phyloP scores from a whole-genome alignment of 1,140 invertebrate genomes.

The Teleopsis dalmanni region DNA sequence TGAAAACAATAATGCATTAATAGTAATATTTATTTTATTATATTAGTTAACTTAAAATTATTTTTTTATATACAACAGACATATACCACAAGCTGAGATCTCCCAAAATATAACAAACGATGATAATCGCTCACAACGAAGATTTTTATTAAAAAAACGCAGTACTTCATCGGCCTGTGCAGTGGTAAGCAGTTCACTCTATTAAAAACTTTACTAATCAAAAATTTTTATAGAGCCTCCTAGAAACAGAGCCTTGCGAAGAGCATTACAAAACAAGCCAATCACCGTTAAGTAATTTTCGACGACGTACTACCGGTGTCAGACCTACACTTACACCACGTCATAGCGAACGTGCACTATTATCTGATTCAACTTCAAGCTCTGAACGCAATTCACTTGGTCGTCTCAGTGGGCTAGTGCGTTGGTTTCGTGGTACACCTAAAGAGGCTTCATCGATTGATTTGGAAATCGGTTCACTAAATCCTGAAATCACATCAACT shows the following conservation, averaged over 20 bases:
- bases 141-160: conserved; percentile 77
- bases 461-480: conserved; percentile 48
- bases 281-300: conserved; percentile 65
- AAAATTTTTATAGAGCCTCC: conserved; percentile 54
- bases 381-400: conserved; percentile 44
- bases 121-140: conserved; percentile 65
- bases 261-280: conserved; percentile 64
- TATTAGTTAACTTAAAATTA: not conserved
- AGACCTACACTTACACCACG: conserved; percentile 67
- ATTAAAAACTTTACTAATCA: conserved; percentile 9
- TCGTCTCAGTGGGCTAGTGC: conserved; percentile 58
- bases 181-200: conserved; percentile 48
- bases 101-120: conserved; percentile 27
- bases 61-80: conserved; percentile 46
- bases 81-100: conserved; percentile 56
- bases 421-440: conserved; percentile 55
- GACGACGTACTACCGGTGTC: conserved; percentile 54
- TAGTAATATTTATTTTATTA: no score
- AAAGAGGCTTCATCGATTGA: conserved; percentile 46
- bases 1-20: no score
- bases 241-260: conserved; percentile 67
- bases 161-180: conserved; percentile 79
- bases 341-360: conserved; percentile 65
- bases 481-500: conserved; percentile 44
- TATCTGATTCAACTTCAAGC: conserved; percentile 42